A percentile compares a stretch with the other conserved stretches of the same genome.
phyloP scores from a whole-genome alignment of 1,140 invertebrate genomes.

The Drosophila littoralis region DNA sequence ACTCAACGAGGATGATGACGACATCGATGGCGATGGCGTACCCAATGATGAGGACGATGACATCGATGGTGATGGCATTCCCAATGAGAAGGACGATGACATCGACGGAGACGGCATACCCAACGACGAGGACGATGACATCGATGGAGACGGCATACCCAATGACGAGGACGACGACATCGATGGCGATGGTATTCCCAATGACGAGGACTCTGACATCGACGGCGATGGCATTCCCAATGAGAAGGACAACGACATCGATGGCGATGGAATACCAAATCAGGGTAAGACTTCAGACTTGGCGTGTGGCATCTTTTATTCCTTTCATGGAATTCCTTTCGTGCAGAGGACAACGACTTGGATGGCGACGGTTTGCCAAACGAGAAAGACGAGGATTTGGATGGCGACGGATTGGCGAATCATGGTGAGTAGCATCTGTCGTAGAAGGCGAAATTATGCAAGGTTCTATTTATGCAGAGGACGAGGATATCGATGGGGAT shows the following conservation, averaged over 20 bases:
- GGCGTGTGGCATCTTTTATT: too few relatives aligned
- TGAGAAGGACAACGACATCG: slow-evolving; percentile 76
- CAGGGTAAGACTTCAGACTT: slow-evolving; percentile 37
- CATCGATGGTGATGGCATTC: slow-evolving; percentile 84
- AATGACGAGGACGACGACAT: slow-evolving; percentile 72
- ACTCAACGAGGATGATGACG: slow-evolving; percentile 79
- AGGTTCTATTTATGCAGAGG: slow-evolving; percentile 50
- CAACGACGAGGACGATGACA: slow-evolving; percentile 78
- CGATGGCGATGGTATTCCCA: slow-evolving; percentile 75
- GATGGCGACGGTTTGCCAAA: slow-evolving; percentile 78
- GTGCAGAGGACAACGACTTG: slow-evolving; percentile 68
- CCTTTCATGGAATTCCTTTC: not conserved
- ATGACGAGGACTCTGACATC: slow-evolving; percentile 76
- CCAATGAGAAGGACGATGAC: slow-evolving; percentile 72
- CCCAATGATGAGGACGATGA: slow-evolving; percentile 84
- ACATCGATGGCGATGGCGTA: slow-evolving; percentile 80
- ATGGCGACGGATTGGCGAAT: slow-evolving; percentile 74
- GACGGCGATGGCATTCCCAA: slow-evolving; percentile 77
- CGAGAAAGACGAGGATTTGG: slow-evolving; percentile 75
- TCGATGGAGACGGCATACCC: slow-evolving; percentile 75
- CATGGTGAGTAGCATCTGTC: slow-evolving; percentile 53
- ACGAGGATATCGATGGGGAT: slow-evolving; percentile 79
- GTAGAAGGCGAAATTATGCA: slow-evolving; percentile 21
- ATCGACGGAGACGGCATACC: slow-evolving; percentile 78
- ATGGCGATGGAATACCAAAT: slow-evolving; percentile 77